Conservation (phyloP, 1,140 invertebrate species). For the Paraescarpia echinospica region DNA sequence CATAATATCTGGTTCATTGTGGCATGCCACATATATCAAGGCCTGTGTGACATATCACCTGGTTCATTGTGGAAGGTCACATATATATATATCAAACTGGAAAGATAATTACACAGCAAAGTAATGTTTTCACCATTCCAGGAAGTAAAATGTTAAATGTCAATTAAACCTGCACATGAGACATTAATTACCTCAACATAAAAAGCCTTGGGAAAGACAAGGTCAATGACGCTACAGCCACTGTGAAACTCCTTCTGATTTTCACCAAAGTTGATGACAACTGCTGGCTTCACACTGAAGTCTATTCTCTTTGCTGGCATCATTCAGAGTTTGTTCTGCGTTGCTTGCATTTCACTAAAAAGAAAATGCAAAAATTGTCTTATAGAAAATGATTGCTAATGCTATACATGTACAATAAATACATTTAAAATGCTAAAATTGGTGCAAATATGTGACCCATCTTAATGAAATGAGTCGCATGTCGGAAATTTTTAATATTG, state of each 20-base stretch:
- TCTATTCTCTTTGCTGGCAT: background rate
- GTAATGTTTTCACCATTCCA: background rate
- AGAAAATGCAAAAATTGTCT: background rate
- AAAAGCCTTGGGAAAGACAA: conserved; percentile 2
- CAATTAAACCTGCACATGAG: background rate
- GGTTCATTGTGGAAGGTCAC: too few species aligned
- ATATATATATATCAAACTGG: too few species aligned
- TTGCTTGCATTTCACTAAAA: background rate
- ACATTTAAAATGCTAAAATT: background rate
- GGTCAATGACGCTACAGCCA: conserved; percentile 8
- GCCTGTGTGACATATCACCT: too few species aligned
- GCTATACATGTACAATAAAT: background rate
- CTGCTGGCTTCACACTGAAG: background rate
- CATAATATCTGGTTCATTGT: too few species aligned
- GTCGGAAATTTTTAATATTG: too few species aligned
- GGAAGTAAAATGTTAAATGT: background rate
- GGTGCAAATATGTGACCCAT: too few species aligned
- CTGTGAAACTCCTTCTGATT: background rate
- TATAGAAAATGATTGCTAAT: background rate
- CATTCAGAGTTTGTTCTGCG: background rate
- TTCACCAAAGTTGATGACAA: background rate
- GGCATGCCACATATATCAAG: too few species aligned
- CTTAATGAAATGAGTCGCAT: too few species aligned
- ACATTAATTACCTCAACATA: conserved; percentile 18
- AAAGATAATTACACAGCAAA: too few species aligned